Base-by-base conservation (phyloP, 2,888 invertebrate species). In the Carcina quercana region DNA sequence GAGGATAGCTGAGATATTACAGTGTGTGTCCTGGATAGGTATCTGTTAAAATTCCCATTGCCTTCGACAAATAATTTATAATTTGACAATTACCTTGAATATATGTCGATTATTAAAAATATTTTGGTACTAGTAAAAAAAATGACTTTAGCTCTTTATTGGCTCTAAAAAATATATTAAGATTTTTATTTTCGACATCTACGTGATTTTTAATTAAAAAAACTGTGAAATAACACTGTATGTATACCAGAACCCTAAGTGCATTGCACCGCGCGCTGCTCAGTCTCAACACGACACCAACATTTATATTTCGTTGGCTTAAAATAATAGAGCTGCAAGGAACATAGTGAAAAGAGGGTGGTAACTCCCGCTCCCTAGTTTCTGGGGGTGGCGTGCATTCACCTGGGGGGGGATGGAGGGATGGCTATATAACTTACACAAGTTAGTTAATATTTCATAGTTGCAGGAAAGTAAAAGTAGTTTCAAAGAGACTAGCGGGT, bases 361-460 rank as follows among this genome's bases (percentile, higher is more conserved):
- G 5, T 19, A 10, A 10, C 40, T n/a, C 27, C 26, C 38, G 32
- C 35, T 34, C 30, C 22, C 20, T 11, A 4, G 11, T 12, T 12
- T 24, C 24, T 8, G 21, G 15, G 14, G 19, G 26, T 24, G 30
- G 38, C 32, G 50, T 47, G 48, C 52, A 46, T 47, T 49, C 49
- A 50, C 47, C 49, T 43, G 39, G 44, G 42, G 47, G 46, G 47
- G 32, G 20, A 30, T 25, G 26, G 42, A 37, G 45, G 45, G 51
- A 52, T 43, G 59, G 44, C 41, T 48, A 57, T 61, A 58, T 68
- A 67, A 69, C 66, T 78, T 75, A 78, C 79, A 79, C 74, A 79
- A 74, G 69, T 66, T 72, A 62, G 71, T 75, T 75, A 78, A 79
- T 75, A 78, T 76, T 79, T 75, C 64, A 76, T 53, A 39, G 48